Conservation (phyloP, 1,140 invertebrate species). For the Drosophila teissieri region DNA sequence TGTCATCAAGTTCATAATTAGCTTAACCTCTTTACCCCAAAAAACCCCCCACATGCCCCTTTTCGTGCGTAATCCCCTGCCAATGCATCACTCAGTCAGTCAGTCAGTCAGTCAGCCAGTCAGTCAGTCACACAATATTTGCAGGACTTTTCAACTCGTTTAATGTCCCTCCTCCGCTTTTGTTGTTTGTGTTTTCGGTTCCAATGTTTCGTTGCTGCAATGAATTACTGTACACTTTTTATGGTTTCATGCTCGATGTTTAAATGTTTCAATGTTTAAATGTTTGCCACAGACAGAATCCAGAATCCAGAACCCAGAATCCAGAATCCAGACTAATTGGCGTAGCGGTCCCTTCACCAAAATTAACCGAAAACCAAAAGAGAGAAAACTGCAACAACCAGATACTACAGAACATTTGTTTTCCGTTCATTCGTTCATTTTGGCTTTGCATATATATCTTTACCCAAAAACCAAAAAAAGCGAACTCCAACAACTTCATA, state of each 20-base stretch:
- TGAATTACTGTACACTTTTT: slow-evolving; percentile 47
- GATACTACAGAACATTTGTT: slow-evolving; percentile 44
- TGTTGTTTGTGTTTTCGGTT: slow-evolving; percentile 30
- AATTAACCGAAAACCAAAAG: slow-evolving; percentile 56
- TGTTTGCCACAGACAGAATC: slow-evolving; percentile 33
- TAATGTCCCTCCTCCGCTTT: slow-evolving; percentile 32
- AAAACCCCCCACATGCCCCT: not conserved
- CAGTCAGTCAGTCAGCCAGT: slow-evolving; percentile 47
- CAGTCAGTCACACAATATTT: slow-evolving; percentile 66
- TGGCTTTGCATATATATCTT: slow-evolving; percentile 56
- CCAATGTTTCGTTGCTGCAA: slow-evolving; percentile 37
- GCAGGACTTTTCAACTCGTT: slow-evolving; percentile 52
- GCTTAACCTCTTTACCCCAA: slow-evolving; percentile 35
- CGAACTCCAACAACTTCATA: slow-evolving; percentile 47
- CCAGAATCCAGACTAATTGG: slow-evolving; percentile 73
- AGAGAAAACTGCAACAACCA: slow-evolving; percentile 22
- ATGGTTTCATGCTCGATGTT: slow-evolving; percentile 31
- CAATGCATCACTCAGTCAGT: slow-evolving; percentile 55
- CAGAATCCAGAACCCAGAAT: slow-evolving; percentile 15
- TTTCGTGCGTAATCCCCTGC: slow-evolving; percentile 47
- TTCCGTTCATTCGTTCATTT: slow-evolving; percentile 58
- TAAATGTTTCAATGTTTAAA: slow-evolving; percentile 27
- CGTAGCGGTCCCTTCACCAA: slow-evolving; percentile 77
- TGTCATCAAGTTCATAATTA: slow-evolving; percentile 76
- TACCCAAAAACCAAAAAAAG: slow-evolving; percentile 5